Conservation (phyloP, 2,797 vertebrate species). For the Syngnathus acus region DNA sequence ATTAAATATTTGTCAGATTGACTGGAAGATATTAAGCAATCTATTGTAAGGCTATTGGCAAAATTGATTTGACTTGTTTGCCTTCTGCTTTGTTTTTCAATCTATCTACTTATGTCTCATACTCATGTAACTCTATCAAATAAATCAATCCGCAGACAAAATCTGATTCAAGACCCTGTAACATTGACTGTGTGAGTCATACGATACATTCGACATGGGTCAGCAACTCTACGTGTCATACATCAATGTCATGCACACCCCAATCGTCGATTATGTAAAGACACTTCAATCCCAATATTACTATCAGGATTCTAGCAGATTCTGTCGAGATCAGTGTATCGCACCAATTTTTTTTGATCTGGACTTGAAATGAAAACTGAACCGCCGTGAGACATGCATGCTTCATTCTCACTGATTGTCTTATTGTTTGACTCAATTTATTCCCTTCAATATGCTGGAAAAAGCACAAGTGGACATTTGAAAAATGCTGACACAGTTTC, state of each 20-base stretch:
- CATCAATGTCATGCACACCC: not conserved
- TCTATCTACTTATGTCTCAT: not conserved
- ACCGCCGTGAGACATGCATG: not conserved
- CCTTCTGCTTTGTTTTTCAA: not conserved
- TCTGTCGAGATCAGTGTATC: not conserved
- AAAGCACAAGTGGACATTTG: conserved; percentile 36
- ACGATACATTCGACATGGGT: conserved; percentile 9
- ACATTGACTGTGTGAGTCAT: conserved; percentile 24
- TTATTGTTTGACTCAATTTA: conserved; percentile 37
- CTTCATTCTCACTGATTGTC: conserved; percentile 8
- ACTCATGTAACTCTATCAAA: not conserved
- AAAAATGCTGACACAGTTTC: conserved; percentile 27
- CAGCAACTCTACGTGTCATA: not conserved
- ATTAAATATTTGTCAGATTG: not conserved
- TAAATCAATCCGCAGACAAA: not conserved
- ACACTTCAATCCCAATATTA: not conserved
- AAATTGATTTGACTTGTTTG: not conserved
- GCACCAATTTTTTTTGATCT: not conserved
- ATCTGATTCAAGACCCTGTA: conserved; percentile 8
- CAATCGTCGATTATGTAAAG: not conserved
- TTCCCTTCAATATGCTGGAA: conserved; percentile 43
- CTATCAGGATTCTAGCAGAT: not conserved
- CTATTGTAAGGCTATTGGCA: not conserved
- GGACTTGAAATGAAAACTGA: not conserved
- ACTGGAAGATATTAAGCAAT: not conserved